Evolutionary conservation across 2,113 vertebrate genomes (phyloP).

Genomic region (Bufo gargarizans): DNA sequence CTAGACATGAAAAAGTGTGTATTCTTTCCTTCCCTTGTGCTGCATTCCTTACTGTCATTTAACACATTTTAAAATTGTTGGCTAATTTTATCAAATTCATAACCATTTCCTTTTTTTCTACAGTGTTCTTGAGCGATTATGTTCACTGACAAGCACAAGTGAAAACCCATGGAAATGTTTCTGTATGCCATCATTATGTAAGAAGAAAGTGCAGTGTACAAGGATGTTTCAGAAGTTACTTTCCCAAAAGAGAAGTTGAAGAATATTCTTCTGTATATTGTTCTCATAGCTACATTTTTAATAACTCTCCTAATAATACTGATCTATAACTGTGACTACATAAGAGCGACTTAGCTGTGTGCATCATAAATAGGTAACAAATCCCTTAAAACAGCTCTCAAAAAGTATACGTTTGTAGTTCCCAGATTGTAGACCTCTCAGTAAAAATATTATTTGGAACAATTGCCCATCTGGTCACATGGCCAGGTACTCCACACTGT

Average conservation of each 20-base stretch:
- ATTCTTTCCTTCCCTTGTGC: not conserved
- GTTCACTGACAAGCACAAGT: conserved; percentile 45
- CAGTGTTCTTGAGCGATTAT: conserved; percentile 50
- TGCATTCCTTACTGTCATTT: not conserved
- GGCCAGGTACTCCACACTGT: not conserved
- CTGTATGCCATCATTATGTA: conserved; percentile 14
- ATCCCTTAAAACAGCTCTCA: not conserved
- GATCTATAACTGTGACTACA: conserved; percentile 36
- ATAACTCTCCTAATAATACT: not conserved
- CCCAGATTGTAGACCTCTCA: not conserved
- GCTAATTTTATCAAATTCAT: too few species aligned
- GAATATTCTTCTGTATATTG: conserved; percentile 29
- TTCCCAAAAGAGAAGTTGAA: conserved; percentile 30
- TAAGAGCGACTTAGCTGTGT: not conserved
- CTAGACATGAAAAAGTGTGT: too few species aligned
- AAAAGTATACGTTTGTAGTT: not conserved
- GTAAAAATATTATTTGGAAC: not conserved
- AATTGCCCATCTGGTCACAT: not conserved
- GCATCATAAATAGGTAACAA: not conserved
- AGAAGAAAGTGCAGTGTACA: conserved; percentile 38
- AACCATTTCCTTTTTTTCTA: not conserved
- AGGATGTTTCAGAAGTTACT: conserved; percentile 36
- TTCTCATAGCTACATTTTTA: conserved; percentile 41
- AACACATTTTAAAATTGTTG: not conserved
- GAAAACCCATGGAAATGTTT: conserved; percentile 13